Percentiles rank a stretch among this genome's conserved stretches.
Evolutionary conservation across 2,113 vertebrate species (phyloP).

Genomic region (Drymodes brunneopygia): DNA sequence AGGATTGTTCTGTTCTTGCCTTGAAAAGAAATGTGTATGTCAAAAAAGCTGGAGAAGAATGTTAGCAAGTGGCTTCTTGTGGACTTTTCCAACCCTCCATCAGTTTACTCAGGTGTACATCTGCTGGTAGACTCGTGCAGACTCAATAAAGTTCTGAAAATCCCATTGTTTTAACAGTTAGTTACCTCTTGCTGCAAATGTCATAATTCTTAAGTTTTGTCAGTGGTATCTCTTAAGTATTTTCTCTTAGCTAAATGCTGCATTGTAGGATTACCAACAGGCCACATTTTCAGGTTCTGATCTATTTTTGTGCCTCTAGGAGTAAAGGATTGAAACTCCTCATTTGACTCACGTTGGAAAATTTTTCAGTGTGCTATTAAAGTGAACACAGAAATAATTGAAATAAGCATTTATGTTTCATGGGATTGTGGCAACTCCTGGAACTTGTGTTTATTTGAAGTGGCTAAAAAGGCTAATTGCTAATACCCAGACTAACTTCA

Average conservation of each 20-base stretch:
- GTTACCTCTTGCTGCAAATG: not conserved
- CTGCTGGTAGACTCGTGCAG: accelerated
- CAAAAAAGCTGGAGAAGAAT: not conserved
- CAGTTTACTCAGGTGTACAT: accelerated
- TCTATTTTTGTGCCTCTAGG: not conserved
- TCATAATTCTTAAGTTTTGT: not conserved
- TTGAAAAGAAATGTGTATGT: not conserved
- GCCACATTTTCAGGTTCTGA: not conserved
- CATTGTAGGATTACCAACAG: not conserved
- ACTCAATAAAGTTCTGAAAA: not conserved
- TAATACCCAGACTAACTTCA: not conserved
- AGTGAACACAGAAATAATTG: not conserved
- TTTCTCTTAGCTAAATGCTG: not conserved
- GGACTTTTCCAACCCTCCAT: not conserved
- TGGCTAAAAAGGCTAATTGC: not conserved
- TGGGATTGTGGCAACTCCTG: not conserved
- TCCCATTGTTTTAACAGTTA: not conserved
- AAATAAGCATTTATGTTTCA: not conserved
- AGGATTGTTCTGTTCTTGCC: not conserved
- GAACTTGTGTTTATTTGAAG: not conserved
- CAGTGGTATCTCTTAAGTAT: not conserved
- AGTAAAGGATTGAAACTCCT: not conserved
- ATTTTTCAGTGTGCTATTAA: not conserved
- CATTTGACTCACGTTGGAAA: not conserved
- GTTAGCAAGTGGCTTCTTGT: not conserved